Percentiles rank a stretch among this genome's conserved stretches.
Conservation (phyloP, 2,797 vertebrate species). For the Anolis apletophallus region DNA sequence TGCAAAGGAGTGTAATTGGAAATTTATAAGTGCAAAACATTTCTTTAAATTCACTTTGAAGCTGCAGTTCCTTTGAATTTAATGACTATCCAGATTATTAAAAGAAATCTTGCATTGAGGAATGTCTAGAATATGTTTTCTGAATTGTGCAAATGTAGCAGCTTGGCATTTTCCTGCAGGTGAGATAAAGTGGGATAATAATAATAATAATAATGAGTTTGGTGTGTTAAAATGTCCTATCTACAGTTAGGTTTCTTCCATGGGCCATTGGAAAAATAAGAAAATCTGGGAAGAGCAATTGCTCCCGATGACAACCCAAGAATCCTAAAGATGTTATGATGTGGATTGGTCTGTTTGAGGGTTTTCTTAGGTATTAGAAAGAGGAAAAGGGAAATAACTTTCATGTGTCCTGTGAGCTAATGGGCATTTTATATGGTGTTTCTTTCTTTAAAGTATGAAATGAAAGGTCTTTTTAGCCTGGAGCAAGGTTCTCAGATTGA, state of each 20-base stretch:
- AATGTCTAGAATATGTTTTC: too few relatives aligned
- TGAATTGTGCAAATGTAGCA: too few relatives aligned
- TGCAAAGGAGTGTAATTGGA: not conserved
- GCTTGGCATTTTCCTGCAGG: too few relatives aligned
- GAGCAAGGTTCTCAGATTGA: slow-evolving; percentile 15
- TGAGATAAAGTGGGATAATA: too few relatives aligned
- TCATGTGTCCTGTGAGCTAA: slow-evolving; percentile 19
- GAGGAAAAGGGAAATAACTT: slow-evolving; percentile 19
- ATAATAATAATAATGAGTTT: too few relatives aligned
- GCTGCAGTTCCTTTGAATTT: too few relatives aligned
- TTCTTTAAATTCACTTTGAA: too few relatives aligned
- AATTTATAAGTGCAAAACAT: not conserved
- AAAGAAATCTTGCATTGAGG: too few relatives aligned
- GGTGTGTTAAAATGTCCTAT: too few relatives aligned
- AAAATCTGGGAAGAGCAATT: not conserved
- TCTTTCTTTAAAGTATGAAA: slow-evolving; percentile 12
- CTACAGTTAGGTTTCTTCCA: not conserved
- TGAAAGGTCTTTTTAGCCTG: slow-evolving; percentile 28
- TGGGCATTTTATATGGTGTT: not conserved
- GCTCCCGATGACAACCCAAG: not conserved
- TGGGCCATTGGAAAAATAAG: not conserved
- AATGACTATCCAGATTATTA: too few relatives aligned
- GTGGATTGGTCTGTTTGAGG: slow-evolving; percentile 21
- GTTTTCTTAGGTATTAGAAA: not conserved
- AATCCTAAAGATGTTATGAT: slow-evolving; percentile 13